Evolutionary conservation across 2,888 invertebrate species (phyloP), one percentile per base, ranked within the genome.

Genomic region (Apotomis capreana): DNA sequence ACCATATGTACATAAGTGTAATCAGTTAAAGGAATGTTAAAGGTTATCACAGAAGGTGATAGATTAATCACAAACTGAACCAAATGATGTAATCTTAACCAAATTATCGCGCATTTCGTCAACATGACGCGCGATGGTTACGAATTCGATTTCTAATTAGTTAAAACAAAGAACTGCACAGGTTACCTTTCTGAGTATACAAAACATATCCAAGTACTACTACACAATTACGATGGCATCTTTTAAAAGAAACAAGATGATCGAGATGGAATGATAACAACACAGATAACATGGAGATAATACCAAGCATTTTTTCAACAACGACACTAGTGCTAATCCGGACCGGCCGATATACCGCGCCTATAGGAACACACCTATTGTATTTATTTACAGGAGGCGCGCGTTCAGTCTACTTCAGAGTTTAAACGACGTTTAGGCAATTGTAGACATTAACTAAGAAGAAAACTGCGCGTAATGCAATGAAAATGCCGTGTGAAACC

Each of bases 251-350:
- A 84, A 81, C 78, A 78, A 87, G 84, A 90, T 87, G 85, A 85
- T 82, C 78, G 76, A 83, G 86, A 89, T 87, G 78, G 75, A 81
- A 81, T 80, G 91, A 90, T 91, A 92, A 87, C 83, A 83, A 80
- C 74, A 77, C 75, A 84, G 91, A 91, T 92, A 92, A 89, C 84
- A 85, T 74, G 78, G 77, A 88, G 92, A 92, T 92, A 91, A 91
- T 79, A 85, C 78, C 76, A 76, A 81, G 80, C 83, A 82, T 84
- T 83, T 78, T 79, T 78, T 76, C 76, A 76, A 68, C 40, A 70
- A 74, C 62, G 72, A 78, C 77, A 78, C 75, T 65, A 51, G 71
- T 74, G 74, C 73, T 74, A 76, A 73, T 76, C 74, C 76, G 74
- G 71, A 79, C 81, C 78, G 77, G 77, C 77, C 73, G 77, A 76